Evolutionary conservation across 2,797 vertebrate genomes (phyloP), one percentile per base, ranked within the genome.

Genomic region (Leptoclinus maculatus): DNA sequence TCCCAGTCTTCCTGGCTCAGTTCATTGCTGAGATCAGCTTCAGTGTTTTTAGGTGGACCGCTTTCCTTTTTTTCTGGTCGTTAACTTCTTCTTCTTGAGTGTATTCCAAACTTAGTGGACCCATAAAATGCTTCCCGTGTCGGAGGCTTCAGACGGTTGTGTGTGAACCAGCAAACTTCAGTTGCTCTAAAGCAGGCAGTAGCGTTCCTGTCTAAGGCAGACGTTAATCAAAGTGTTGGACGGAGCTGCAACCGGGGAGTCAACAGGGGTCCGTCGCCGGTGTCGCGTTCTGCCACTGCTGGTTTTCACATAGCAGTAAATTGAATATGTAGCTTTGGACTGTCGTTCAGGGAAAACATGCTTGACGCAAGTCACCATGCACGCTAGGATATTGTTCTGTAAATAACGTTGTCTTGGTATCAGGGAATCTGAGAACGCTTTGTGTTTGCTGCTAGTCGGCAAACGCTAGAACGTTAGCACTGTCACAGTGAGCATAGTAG

Each of bases 131-230:
- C 47, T 66, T 72, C 43, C 68, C 66, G 51, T 32, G 16, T 51
- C 16, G 23, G 53, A 57, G 75, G 67, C 38, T 43, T 45, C 19
- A 45, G 21, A 23, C 11, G 29, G 53, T 2, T 23, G 43, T 6
- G 19, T 54, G 47, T 43, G 49, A 41, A 56, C 54, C 38, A 21
- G 27, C 16, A 23, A 41, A 51, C 32, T 1, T 32, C 32, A 60
- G 38, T 58, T 7, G 7, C 41, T 66, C 57, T 62, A 59, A 57
- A 66, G 45, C 57, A 27, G 51, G 17, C 39, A 49, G 49, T 19
- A 23, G 23, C 32, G 36, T 63, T 85, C 51, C 66, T 63, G 60
- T 74, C 41, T 16, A 21, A 73, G 34, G 39, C 69, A 39, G 27
- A 25, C 17, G 57, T 16, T 25, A 39, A 5, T 56, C 21, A 43